These are phyloP conservation scores for Trichogramma pretiosum DNA, from an alignment of 1,140 invertebrate species.

Conservation along the genomic window DNA sequence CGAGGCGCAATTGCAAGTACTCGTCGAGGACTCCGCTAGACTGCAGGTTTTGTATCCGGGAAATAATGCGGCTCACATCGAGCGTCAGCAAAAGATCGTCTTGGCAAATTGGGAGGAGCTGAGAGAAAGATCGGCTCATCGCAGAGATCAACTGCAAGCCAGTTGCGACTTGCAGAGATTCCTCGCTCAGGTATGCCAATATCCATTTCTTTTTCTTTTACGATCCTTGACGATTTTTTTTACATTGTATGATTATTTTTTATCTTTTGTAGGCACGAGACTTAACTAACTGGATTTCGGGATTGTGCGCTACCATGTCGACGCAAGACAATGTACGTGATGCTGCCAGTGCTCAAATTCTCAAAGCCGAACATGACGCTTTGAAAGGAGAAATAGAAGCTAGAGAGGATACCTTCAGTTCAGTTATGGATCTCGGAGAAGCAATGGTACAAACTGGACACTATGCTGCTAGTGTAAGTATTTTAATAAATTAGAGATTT, in stretches of 20 bases:
- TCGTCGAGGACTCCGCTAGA: constrained; percentile 84
- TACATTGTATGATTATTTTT: constrained; percentile 4
- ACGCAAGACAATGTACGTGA: constrained; percentile 77
- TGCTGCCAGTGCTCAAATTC: constrained; percentile 74
- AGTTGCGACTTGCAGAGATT: constrained; percentile 86
- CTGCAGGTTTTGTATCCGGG: constrained; percentile 86
- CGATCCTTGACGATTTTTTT: constrained; percentile 2
- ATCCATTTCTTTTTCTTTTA: background rate
- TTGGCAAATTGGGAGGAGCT: constrained; percentile 80
- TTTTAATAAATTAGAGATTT: constrained; percentile 11
- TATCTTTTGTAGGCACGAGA: constrained; percentile 65
- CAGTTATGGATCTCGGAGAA: constrained; percentile 69
- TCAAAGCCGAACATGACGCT: constrained; percentile 84
- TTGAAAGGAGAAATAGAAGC: constrained; percentile 92
- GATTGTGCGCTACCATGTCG: constrained; percentile 68
- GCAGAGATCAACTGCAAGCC: constrained; percentile 74
- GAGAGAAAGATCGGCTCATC: constrained; percentile 68
- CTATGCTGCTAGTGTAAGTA: constrained; percentile 56
- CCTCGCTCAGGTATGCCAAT: constrained; percentile 46
- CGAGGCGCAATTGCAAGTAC: constrained; percentile 82
- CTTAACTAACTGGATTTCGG: constrained; percentile 79
- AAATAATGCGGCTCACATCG: constrained; percentile 82
- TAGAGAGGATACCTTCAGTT: constrained; percentile 75
- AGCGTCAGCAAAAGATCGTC: constrained; percentile 73
- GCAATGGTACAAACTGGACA: constrained; percentile 81